A percentile compares a stretch with the other conserved stretches of the same genome.
These are phyloP conservation scores for Syngnathus scovelli DNA, from an alignment of 2,113 vertebrate species.

Conservation along the genomic window DNA sequence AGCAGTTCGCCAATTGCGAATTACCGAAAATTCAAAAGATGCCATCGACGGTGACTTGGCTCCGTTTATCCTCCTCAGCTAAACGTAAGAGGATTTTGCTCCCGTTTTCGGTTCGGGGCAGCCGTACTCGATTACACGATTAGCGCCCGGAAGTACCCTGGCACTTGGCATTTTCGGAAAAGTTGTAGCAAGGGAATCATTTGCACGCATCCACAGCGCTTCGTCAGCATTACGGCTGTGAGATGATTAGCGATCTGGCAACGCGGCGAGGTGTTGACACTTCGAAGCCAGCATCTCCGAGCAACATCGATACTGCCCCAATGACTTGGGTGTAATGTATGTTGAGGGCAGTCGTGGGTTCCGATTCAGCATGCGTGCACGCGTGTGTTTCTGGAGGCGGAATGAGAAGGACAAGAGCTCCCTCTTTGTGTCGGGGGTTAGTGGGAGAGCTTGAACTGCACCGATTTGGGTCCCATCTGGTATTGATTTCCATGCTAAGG, in stretches of 20 bases:
- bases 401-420: slow-evolving; percentile 65
- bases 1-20: too few species aligned
- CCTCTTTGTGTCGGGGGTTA: slow-evolving; percentile 43
- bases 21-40: too few species aligned
- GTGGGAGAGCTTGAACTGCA: slow-evolving; percentile 73
- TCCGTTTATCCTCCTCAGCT: too few species aligned
- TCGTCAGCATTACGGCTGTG: neutral
- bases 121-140: neutral
- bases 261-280: neutral
- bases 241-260: neutral
- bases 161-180: neutral
- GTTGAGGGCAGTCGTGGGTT: slow-evolving; percentile 9
- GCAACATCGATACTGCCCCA: neutral
- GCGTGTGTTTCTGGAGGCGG: slow-evolving; percentile 22
- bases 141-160: too few species aligned
- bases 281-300: neutral
- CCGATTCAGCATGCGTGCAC: slow-evolving; percentile 19
- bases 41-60: too few species aligned
- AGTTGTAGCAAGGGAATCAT: neutral
- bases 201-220: neutral
- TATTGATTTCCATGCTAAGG: slow-evolving; percentile 90
- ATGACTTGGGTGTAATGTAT: slow-evolving; percentile 2
- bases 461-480: slow-evolving; percentile 87
- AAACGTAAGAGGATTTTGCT: too few species aligned
- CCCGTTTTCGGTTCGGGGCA: neutral